Conservation (phyloP, 2,888 invertebrate genomes). For the Pammene aurita region DNA sequence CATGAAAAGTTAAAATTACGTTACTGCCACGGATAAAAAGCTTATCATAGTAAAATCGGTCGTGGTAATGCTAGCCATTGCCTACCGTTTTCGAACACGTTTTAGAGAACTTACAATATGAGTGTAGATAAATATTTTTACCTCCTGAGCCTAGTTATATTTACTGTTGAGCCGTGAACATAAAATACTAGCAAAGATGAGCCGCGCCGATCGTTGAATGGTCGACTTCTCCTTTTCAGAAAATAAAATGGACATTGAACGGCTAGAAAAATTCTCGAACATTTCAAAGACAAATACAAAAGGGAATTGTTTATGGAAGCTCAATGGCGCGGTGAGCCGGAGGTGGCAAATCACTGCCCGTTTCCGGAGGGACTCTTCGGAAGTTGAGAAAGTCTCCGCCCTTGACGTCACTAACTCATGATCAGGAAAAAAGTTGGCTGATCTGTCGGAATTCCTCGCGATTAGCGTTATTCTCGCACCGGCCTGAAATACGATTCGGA, state of each 20-base stretch:
- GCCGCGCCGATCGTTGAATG: slow-evolving; percentile 23
- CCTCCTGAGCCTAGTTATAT: neutral
- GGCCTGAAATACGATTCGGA: slow-evolving; percentile 20
- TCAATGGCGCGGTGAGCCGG: slow-evolving; percentile 58
- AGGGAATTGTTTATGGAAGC: slow-evolving; percentile 54
- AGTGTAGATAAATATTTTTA: too few species aligned
- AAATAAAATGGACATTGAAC: slow-evolving; percentile 42
- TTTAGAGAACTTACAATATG: too few species aligned
- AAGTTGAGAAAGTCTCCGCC: slow-evolving; percentile 66
- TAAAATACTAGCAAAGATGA: slow-evolving; percentile 13
- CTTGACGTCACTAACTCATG: slow-evolving; percentile 52
- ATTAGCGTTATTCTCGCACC: slow-evolving; percentile 31
- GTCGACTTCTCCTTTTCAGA: slow-evolving; percentile 39
- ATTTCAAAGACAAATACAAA: slow-evolving; percentile 48
- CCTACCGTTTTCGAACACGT: too few species aligned
- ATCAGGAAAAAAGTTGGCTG: slow-evolving; percentile 51
- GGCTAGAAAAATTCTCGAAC: slow-evolving; percentile 42
- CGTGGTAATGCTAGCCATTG: too few species aligned
- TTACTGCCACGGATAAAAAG: too few species aligned
- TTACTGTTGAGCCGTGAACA: slow-evolving; percentile 10
- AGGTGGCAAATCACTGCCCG: slow-evolving; percentile 69
- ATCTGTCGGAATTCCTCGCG: slow-evolving; percentile 50
- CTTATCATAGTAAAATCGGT: too few species aligned
- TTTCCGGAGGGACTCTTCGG: slow-evolving; percentile 65
- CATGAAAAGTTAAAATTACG: too few species aligned